A percentile compares a stretch with the other conserved stretches of the same genome.
phyloP scores from a whole-genome alignment of 2,797 vertebrate genomes.

The Amniataba percoides region DNA sequence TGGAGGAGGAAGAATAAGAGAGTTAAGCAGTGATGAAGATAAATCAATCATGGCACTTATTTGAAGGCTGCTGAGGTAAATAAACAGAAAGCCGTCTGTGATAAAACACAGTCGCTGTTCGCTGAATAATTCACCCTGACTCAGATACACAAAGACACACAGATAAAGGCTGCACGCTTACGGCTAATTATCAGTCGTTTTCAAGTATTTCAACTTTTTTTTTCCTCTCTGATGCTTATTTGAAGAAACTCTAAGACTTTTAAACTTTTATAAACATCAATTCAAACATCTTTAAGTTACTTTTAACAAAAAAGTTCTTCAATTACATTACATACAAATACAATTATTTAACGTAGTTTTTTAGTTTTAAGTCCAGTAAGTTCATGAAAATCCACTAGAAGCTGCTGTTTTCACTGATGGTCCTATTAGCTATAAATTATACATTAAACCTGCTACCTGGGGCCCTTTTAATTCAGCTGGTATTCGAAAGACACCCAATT shows the following conservation, averaged over 20 bases:
- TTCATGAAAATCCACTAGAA: not conserved
- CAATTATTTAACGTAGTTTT: not conserved
- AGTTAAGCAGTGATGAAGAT: not conserved
- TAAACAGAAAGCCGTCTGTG: constrained; percentile 18
- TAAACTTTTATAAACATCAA: not conserved
- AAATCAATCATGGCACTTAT: constrained; percentile 43
- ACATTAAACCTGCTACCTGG: not conserved
- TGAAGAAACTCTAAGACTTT: not conserved
- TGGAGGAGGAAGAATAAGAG: not conserved
- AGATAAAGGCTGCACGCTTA: not conserved
- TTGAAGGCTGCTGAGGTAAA: constrained; percentile 19
- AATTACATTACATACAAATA: too few species aligned
- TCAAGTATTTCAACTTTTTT: not conserved
- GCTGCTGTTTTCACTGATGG: not conserved
- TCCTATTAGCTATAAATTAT: not conserved
- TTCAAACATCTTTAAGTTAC: not conserved
- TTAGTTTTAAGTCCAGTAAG: too few species aligned
- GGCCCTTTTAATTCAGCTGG: not conserved
- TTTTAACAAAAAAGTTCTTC: too few species aligned
- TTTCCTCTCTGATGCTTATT: not conserved
- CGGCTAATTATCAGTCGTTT: not conserved
- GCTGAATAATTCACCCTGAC: constrained; percentile 6
- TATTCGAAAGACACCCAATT: constrained; percentile 12
- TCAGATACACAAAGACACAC: not conserved
- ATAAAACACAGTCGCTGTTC: constrained; percentile 28